Evolutionary conservation across 2,888 invertebrate genomes (phyloP).

Genomic region (Yponomeuta cagnagella): DNA sequence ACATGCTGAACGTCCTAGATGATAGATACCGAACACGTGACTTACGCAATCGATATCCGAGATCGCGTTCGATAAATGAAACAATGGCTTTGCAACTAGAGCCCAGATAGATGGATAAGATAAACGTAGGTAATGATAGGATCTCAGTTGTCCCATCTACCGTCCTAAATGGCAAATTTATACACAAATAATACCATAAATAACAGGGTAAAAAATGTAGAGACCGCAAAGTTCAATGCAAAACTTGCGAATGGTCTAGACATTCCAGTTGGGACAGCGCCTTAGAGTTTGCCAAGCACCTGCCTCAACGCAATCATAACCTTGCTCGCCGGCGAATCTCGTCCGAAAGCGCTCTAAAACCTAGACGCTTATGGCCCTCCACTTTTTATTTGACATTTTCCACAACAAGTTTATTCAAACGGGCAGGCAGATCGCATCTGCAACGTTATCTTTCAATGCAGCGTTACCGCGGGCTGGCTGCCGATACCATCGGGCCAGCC

Average conservation of each 20-base stretch:
- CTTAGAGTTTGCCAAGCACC: neutral
- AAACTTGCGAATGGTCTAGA: neutral
- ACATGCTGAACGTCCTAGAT: neutral
- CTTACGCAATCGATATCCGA: neutral
- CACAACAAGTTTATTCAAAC: constrained; percentile 77
- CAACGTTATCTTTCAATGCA: constrained; percentile 76
- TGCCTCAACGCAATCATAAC: neutral
- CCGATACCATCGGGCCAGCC: constrained; percentile 63
- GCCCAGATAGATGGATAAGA: neutral
- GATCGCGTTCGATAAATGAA: neutral
- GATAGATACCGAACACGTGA: neutral
- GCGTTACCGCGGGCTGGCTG: constrained; percentile 70
- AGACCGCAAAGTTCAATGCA: neutral
- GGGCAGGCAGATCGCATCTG: constrained; percentile 66
- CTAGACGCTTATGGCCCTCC: constrained; percentile 55
- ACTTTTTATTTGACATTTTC: constrained; percentile 75
- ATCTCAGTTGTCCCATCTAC: neutral
- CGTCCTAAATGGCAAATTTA: neutral
- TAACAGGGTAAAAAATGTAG: no score
- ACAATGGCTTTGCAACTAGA: neutral
- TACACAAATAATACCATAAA: neutral
- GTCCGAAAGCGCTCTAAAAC: constrained; percentile 15
- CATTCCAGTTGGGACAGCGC: neutral
- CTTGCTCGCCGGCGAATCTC: constrained; percentile 11
- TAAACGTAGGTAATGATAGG: neutral